These are phyloP conservation scores for Apotomis turbidana DNA, from an alignment of 2,888 invertebrate genomes.

Conservation along the genomic window DNA sequence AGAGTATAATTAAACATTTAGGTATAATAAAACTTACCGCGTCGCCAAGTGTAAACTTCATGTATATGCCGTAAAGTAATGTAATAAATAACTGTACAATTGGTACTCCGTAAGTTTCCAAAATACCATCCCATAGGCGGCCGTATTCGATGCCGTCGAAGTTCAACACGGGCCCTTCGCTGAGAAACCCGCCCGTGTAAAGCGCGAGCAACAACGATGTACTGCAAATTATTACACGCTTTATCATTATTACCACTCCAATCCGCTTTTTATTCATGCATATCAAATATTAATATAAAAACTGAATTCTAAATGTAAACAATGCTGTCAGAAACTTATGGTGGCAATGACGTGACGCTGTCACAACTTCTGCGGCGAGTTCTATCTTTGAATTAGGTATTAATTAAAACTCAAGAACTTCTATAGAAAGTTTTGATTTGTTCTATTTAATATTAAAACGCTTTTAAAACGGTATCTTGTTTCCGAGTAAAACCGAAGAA, in stretches of 20 bases:
- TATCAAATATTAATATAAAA: constrained; percentile 9
- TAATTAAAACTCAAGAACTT: constrained; percentile 4
- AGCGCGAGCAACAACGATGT: constrained; percentile 47
- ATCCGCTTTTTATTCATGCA: constrained; percentile 8
- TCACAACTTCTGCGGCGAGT: constrained; percentile 30
- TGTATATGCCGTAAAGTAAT: constrained; percentile 57
- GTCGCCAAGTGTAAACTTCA: constrained; percentile 60
- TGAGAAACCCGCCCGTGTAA: constrained; percentile 47
- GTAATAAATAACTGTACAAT: constrained; percentile 57
- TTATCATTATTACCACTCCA: constrained; percentile 46
- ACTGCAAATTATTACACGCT: constrained; percentile 49
- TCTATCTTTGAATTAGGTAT: constrained; percentile 37
- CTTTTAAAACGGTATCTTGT: not conserved
- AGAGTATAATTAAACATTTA: too few species aligned
- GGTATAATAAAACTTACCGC: constrained; percentile 54
- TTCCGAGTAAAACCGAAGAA: not conserved
- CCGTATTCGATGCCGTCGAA: constrained; percentile 49
- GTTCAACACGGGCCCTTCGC: constrained; percentile 36
- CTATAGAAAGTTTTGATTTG: constrained; percentile 19
- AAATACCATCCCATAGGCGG: constrained; percentile 51
- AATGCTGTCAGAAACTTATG: constrained; percentile 29
- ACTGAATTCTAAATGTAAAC: constrained; percentile 33
- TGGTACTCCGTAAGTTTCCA: constrained; percentile 59
- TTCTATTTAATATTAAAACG: not conserved
- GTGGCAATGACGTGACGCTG: constrained; percentile 32